Evolutionary conservation across 2,797 vertebrate genomes (phyloP), one percentile per base, ranked within the genome.

Genomic region (Ambastaia sidthimunki): DNA sequence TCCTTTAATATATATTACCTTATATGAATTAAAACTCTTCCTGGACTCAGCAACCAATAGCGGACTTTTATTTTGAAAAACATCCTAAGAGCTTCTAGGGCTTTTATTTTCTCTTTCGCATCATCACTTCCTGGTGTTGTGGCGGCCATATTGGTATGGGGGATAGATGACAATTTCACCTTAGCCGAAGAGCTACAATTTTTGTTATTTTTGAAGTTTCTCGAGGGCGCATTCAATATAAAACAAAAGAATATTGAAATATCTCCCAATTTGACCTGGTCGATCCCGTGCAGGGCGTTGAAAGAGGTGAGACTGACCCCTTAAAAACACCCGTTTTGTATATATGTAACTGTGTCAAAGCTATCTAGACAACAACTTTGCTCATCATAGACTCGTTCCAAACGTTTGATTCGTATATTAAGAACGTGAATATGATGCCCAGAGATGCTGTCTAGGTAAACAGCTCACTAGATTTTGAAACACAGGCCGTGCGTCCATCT

Each of bases 71-170:
- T 44, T 44, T 44, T 44, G 41, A 44, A 44, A 44, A 44, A 11
- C 10, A 7, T 10, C 9, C 41, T 44, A 11, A 11, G 10, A 7
- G 9, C 9, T 11, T 44, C 41, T 44, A 44, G 41, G 10, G 10
- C 41, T 44, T 44, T 44, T 44, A 44, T 44, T 44, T 44, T 44
- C 9, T 44, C 41, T 10, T 44, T 44, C 1, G 10, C 41, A 1
- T 44, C 41, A 44, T 44, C 41, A 44, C 41, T 44, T 44, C 41
- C 85, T 81, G 70, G 66, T 82, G 78, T 50, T 47, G 50, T 54
- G 54, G 81, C 59, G 34, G 85, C 74, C 79, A 83, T 82, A 81
- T 86, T 83, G 62, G 80, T 15, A 77, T 81, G 85, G 80, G 73
- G 76, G 67, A 83, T 66, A 77, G 69, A 77, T 74, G 73, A 81